These are phyloP conservation scores for Sander lucioperca DNA, from an alignment of 2,113 vertebrate species.

Conservation along the genomic window DNA sequence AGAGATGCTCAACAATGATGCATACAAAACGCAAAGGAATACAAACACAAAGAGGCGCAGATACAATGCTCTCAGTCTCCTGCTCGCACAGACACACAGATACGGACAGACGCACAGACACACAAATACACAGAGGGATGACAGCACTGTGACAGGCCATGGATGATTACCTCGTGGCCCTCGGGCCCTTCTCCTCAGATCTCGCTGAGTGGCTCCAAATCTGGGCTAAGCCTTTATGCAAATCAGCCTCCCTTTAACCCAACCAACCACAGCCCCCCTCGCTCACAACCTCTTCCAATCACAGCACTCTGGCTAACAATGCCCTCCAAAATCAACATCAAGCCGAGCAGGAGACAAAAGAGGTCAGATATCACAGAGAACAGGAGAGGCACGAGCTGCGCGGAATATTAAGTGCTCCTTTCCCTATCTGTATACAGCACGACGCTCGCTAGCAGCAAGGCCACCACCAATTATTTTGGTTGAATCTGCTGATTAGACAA, in stretches of 20 bases:
- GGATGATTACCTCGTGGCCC: constrained; percentile 84
- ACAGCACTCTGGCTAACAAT: constrained; percentile 80
- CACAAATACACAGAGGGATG: constrained; percentile 74
- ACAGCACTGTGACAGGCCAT: constrained; percentile 80
- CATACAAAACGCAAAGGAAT: constrained; percentile 60
- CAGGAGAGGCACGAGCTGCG: constrained; percentile 75
- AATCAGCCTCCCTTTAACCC: constrained; percentile 77
- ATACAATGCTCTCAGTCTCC: constrained; percentile 57
- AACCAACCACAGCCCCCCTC: constrained; percentile 78
- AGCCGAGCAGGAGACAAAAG: constrained; percentile 83
- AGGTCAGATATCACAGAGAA: constrained; percentile 85
- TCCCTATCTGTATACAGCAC: constrained; percentile 79
- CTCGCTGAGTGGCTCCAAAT: constrained; percentile 84
- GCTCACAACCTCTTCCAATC: constrained; percentile 76
- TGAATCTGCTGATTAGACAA: constrained; percentile 84
- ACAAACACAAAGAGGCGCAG: constrained; percentile 66
- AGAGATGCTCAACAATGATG: constrained; percentile 63
- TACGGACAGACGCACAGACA: constrained; percentile 61
- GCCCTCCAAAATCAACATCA: constrained; percentile 86
- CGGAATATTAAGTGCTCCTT: constrained; percentile 81
- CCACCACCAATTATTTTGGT: constrained; percentile 82
- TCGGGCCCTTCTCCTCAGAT: constrained; percentile 83
- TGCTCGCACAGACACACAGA: constrained; percentile 50
- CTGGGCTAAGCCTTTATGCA: constrained; percentile 86
- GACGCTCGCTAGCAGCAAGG: constrained; percentile 74